Percentiles rank a stretch among this genome's conserved stretches.
Evolutionary conservation across 2,113 vertebrate species (phyloP).

Genomic region (Amphilophus citrinellus): DNA sequence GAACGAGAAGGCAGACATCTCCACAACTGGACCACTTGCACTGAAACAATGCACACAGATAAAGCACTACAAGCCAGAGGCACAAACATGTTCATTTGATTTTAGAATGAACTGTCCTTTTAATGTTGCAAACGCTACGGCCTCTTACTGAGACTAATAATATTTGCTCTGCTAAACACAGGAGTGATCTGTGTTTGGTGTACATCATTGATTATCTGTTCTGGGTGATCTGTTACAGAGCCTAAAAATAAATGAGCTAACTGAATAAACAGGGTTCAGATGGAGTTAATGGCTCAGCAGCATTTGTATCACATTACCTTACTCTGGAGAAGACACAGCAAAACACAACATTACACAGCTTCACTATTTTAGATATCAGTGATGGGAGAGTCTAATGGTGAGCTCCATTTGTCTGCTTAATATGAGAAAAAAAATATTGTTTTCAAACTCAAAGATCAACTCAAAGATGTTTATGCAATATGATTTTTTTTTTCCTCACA

Average conservation of each 20-base stretch:
- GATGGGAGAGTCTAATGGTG: background rate
- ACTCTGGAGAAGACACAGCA: conserved; percentile 8
- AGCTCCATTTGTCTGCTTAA: background rate
- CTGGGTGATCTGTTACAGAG: conserved; percentile 30
- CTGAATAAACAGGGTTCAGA: conserved; percentile 27
- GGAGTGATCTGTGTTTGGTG: conserved; percentile 22
- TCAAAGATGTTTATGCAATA: no score
- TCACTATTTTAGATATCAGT: background rate
- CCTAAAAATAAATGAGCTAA: conserved; percentile 47
- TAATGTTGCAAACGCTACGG: background rate
- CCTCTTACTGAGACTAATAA: background rate
- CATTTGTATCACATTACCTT: conserved; percentile 43
- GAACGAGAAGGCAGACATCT: no score
- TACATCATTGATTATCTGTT: conserved; percentile 42
- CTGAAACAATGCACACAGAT: background rate
- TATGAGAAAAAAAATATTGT: background rate
- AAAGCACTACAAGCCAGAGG: background rate
- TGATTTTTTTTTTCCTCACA: no score
- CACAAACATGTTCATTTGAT: background rate
- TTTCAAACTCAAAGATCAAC: background rate
- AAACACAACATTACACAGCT: conserved; percentile 11
- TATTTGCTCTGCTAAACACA: conserved; percentile 6
- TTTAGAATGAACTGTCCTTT: background rate
- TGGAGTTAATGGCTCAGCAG: conserved; percentile 43
- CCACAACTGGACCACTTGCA: no score